Evolutionary conservation across 2,888 invertebrate species (phyloP), one percentile per base, ranked within the genome.

Genomic region (Hartigia nigra): DNA sequence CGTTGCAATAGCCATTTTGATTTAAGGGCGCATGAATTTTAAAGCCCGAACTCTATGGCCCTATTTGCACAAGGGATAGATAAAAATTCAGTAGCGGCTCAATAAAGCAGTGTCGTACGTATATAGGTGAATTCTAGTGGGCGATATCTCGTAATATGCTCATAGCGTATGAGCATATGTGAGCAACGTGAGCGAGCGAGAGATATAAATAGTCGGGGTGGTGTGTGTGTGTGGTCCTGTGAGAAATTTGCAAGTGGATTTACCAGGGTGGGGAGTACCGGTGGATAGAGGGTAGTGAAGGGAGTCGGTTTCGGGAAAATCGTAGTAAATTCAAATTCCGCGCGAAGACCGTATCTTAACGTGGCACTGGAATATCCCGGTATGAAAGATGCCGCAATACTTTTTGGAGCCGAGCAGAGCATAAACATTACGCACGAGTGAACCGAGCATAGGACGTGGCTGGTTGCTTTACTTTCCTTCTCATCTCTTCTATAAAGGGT

Each of bases 51-150:
- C 79, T 81, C 77, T 82, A 84, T 84, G 84, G 82, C 81, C 84
- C 83, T 85, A 88, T 88, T 88, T 88, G 85, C 86, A 87, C 86
- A 87, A 82, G 84, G 86, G 85, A 83, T 78, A 84, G 84, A 91
- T 91, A 89, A 90, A 91, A 91, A 91, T 91, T 90, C 89, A 88
- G 86, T 83, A 87, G 82, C 82, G 79, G 23, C 81, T 84, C 87
- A 85, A 90, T 88, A 89, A 90, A 90, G 81, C 82, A 82, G 81
- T 74, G 75, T 69, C 78, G 83, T 81, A 34, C 78, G 83, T 81
- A 34, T 83, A 77, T 70, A 77, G 76, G 74, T 77, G 55, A 55
- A 55, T 55, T 55, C 23, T 55, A 23, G 23, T 55, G 55, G 55
- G 55, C 55, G 55, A 23, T 23, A 55, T 55, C 23, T 55, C 55